Evolutionary conservation across 2,888 invertebrate genomes (phyloP).

Genomic region (Thereva nobilitata): DNA sequence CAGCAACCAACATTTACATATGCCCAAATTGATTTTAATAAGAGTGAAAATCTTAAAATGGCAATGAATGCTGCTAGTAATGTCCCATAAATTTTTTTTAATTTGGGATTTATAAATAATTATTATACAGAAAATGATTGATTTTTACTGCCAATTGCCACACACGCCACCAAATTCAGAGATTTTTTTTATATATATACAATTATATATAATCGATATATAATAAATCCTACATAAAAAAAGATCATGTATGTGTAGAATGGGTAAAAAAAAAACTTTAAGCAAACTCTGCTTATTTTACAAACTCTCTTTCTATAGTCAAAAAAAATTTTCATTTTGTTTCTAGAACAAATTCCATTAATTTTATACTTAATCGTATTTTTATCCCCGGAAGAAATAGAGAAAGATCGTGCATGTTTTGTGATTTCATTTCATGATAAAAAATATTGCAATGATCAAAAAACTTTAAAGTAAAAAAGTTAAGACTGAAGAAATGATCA

Average conservation of each 20-base stretch:
- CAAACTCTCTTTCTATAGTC: too few species aligned
- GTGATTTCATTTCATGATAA: too few species aligned
- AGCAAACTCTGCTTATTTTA: too few species aligned
- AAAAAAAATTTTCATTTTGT: too few species aligned
- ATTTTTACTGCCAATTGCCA: slow-evolving; percentile 30
- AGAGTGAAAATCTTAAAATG: slow-evolving; percentile 62
- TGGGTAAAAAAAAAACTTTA: too few species aligned
- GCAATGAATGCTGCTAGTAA: slow-evolving; percentile 42
- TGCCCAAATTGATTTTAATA: slow-evolving; percentile 80
- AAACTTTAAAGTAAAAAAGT: too few species aligned
- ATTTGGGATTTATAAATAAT: slow-evolving; percentile 25
- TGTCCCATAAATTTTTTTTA: slow-evolving; percentile 37
- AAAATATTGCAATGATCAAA: too few species aligned
- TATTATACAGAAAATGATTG: slow-evolving; percentile 2
- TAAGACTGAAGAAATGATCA: too few species aligned
- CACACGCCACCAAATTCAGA: slow-evolving; percentile 12
- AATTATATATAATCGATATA: slow-evolving; percentile 11
- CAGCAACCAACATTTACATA: slow-evolving; percentile 64
- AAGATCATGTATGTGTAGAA: neutral
- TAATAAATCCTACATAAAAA: slow-evolving; percentile 18
- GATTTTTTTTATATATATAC: slow-evolving; percentile 4
- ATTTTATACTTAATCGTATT: too few species aligned
- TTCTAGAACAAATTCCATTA: too few species aligned
- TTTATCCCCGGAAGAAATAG: too few species aligned
- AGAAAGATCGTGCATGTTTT: too few species aligned